These are phyloP conservation scores for Drosophila funebris DNA, from an alignment of 1,140 invertebrate genomes.

Conservation along the genomic window DNA sequence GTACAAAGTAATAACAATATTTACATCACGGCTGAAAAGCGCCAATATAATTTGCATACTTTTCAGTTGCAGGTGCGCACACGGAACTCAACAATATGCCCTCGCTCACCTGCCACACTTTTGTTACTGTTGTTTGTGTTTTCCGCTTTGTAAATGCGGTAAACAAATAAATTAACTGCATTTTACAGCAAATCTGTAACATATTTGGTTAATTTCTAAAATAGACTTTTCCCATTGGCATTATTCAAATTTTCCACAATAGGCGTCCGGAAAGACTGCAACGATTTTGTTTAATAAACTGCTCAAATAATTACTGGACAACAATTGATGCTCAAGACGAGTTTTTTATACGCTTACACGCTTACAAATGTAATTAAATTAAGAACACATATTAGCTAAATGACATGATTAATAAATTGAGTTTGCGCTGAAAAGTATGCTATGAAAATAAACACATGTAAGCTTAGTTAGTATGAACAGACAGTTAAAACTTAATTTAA, in stretches of 20 bases:
- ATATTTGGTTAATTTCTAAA: slow-evolving; percentile 75
- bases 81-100: slow-evolving; percentile 29
- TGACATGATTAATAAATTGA: too few species aligned
- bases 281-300: slow-evolving; percentile 66
- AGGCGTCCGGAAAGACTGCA: slow-evolving; percentile 34
- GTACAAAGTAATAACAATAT: slow-evolving; percentile 41
- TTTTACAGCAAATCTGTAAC: slow-evolving; percentile 55
- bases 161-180: slow-evolving; percentile 74
- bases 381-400: too few species aligned
- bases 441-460: too few species aligned
- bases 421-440: too few species aligned
- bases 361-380: too few species aligned
- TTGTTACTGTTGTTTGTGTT: neutral
- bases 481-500: too few species aligned
- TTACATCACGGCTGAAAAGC: slow-evolving; percentile 16
- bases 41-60: slow-evolving; percentile 45
- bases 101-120: neutral
- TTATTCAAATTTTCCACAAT: slow-evolving; percentile 56
- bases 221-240: slow-evolving; percentile 22
- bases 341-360: neutral
- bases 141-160: slow-evolving; percentile 48
- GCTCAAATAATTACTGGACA: slow-evolving; percentile 62
- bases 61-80: slow-evolving; percentile 27
- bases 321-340: neutral
- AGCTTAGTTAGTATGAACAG: too few species aligned